A percentile compares a stretch with the other conserved stretches of the same genome.
Conservation (phyloP, 1,140 invertebrate genomes). For the Lepidurus apus region DNA sequence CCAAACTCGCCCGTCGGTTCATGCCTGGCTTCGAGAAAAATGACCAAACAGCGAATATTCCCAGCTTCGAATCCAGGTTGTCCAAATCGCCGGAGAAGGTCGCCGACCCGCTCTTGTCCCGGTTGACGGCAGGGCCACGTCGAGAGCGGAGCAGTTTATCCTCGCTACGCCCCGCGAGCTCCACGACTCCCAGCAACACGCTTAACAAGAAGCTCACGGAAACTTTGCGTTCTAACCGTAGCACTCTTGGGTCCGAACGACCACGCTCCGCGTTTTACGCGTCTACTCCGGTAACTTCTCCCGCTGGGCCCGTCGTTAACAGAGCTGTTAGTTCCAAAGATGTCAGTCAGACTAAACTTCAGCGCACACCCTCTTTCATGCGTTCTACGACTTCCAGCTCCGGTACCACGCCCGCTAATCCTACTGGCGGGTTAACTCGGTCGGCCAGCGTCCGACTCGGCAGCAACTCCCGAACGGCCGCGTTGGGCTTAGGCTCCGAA, state of each 20-base stretch:
- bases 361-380: constrained; percentile 30
- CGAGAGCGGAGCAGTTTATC: not conserved
- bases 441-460: constrained; percentile 23
- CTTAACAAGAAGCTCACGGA: not conserved
- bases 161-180: not conserved
- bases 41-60: not conserved
- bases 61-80: not conserved
- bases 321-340: not conserved
- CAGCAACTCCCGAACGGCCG: not conserved
- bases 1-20: not conserved
- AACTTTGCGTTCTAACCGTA: not conserved
- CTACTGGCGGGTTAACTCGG: not conserved
- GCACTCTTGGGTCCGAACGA: not conserved
- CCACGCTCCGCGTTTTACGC: constrained; percentile 32
- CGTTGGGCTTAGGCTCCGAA: not conserved
- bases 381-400: constrained; percentile 20
- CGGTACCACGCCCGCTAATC: not conserved
- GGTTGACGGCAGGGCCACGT: not conserved
- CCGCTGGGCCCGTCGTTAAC: constrained; percentile 13
- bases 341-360: constrained; percentile 17
- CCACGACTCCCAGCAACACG: not conserved
- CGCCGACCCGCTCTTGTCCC: not conserved
- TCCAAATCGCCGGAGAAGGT: not conserved
- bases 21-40: not conserved
- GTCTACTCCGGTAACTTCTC: constrained; percentile 23